These are phyloP conservation scores for Acromyrmex charruanus DNA, from an alignment of 1,140 invertebrate genomes.

Conservation along the genomic window DNA sequence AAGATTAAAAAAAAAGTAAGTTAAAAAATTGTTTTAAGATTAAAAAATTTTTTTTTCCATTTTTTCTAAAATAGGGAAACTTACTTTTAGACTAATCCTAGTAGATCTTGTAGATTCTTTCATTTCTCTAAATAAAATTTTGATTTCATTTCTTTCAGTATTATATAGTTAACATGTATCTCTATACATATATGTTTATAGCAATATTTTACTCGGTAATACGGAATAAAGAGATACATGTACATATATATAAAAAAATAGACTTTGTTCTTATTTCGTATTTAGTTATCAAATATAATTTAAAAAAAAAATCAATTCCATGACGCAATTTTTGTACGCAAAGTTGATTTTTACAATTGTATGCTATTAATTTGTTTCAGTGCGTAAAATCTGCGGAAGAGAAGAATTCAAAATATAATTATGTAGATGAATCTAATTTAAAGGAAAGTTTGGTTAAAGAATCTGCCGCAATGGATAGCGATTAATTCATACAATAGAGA, in stretches of 20 bases:
- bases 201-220: conserved; percentile 3
- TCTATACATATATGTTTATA: background rate
- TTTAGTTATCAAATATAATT: background rate
- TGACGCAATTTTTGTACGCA: background rate
- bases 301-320: background rate
- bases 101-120: background rate
- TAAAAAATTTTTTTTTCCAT: no score
- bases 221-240: background rate
- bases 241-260: background rate
- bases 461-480: conserved; percentile 82
- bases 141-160: background rate
- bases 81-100: no score
- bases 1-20: no score
- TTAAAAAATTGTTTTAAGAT: no score
- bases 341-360: background rate
- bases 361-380: conserved; percentile 74
- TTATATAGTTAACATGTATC: background rate
- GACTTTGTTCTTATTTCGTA: background rate
- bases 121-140: background rate
- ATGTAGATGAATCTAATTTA: conserved; percentile 84
- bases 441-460: conserved; percentile 80
- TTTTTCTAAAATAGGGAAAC: no score
- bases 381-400: conserved; percentile 85
- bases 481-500: conserved; percentile 78
- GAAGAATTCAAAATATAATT: conserved; percentile 84